phyloP scores from a whole-genome alignment of 2,113 vertebrate species.

The Lamprologus lemairii region DNA sequence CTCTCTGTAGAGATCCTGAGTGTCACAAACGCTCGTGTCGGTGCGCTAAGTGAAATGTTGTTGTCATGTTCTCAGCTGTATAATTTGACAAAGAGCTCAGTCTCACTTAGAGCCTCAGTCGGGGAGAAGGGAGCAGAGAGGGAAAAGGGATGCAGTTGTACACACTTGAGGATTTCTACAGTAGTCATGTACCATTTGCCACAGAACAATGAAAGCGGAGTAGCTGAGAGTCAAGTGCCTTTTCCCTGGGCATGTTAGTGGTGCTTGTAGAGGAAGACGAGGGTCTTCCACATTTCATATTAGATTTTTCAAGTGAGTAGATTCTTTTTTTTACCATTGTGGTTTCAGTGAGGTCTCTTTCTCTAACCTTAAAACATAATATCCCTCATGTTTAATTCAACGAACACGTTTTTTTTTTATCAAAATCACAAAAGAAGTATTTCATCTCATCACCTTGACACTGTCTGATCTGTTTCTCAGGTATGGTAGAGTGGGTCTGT shows the following conservation, averaged over 20 bases:
- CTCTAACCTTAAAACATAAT: neutral
- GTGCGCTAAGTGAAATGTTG: neutral
- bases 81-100: neutral
- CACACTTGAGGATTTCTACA: neutral
- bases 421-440: neutral
- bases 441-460: neutral
- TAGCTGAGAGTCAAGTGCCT: neutral
- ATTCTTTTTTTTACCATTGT: neutral
- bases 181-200: slow-evolving; percentile 1
- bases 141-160: neutral
- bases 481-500: neutral
- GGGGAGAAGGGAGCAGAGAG: neutral
- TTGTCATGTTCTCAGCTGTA: neutral
- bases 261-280: neutral
- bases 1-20: neutral
- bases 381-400: neutral
- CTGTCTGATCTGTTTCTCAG: neutral
- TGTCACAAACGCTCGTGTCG: neutral
- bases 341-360: neutral
- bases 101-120: neutral
- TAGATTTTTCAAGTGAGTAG: neutral
- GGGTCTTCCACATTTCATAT: neutral
- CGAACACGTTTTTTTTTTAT: neutral
- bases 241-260: neutral
- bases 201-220: neutral